Percentiles rank a stretch among this genome's conserved stretches.
phyloP scores from a whole-genome alignment of 2,888 invertebrate genomes.

The Oligia strigilis region DNA sequence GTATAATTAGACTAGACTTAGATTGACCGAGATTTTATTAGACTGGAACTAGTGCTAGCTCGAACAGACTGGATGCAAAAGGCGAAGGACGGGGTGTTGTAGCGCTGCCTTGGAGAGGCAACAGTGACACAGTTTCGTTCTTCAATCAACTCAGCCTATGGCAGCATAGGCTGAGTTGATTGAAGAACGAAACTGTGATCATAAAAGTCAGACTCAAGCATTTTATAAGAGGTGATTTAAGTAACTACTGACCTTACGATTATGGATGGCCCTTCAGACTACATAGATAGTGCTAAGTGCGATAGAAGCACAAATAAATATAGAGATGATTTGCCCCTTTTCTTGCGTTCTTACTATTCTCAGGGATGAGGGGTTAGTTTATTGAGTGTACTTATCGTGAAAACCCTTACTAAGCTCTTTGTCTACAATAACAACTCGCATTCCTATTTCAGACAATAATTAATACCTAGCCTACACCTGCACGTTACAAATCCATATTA shows the following conservation, averaged over 20 bases:
- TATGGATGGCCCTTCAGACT: slow-evolving; percentile 8
- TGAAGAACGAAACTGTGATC: background rate
- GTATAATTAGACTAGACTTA: background rate
- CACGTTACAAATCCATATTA: background rate
- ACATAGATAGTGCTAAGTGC: background rate
- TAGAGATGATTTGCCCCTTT: slow-evolving; percentile 20
- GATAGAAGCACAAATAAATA: slow-evolving; percentile 19
- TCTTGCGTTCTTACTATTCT: slow-evolving; percentile 18
- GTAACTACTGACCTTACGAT: background rate
- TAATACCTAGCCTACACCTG: background rate
- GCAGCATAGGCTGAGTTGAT: background rate
- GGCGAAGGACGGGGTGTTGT: background rate
- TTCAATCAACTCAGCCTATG: too few relatives aligned
- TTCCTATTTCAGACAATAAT: slow-evolving; percentile 22
- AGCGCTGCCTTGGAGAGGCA: background rate
- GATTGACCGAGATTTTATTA: too few relatives aligned
- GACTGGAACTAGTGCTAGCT: background rate
- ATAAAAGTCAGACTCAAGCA: background rate
- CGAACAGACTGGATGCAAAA: background rate
- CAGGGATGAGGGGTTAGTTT: slow-evolving; percentile 8
- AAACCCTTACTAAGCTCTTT: slow-evolving; percentile 19
- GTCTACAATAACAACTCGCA: slow-evolving; percentile 19
- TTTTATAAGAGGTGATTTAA: background rate
- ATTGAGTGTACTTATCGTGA: slow-evolving; percentile 29
- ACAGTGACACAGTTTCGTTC: background rate